A percentile compares a stretch with the other conserved stretches of the same genome.
phyloP scores from a whole-genome alignment of 2,797 vertebrate genomes.

The Scolopax bukidnonensis region DNA sequence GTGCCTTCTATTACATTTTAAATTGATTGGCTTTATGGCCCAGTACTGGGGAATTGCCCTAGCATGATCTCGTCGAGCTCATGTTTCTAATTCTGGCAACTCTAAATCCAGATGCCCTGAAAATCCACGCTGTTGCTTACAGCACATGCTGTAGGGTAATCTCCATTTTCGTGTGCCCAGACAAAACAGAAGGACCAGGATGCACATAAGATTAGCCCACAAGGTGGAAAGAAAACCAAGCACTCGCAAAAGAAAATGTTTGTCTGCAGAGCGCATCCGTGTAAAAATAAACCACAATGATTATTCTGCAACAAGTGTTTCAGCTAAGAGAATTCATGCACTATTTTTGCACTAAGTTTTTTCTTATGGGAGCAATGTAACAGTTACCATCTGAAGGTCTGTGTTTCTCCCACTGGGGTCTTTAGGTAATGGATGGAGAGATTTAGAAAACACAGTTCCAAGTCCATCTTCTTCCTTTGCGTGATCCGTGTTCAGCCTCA shows the following conservation, averaged over 20 bases:
- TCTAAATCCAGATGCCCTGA: slow-evolving; percentile 53
- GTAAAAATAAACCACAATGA: not conserved
- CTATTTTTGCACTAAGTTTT: not conserved
- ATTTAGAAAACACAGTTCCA: not conserved
- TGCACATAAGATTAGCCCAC: not conserved
- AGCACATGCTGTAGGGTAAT: not conserved
- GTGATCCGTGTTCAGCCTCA: not conserved
- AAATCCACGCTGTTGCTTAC: slow-evolving; percentile 55
- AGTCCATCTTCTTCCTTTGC: not conserved
- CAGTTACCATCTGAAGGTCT: not conserved
- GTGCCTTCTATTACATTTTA: slow-evolving; percentile 34
- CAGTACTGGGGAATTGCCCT: slow-evolving; percentile 38
- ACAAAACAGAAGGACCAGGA: not conserved
- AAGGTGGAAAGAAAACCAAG: not conserved
- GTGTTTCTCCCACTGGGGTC: not conserved
- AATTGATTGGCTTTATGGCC: slow-evolving; percentile 49
- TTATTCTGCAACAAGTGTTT: not conserved
- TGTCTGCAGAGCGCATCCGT: fast-evolving
- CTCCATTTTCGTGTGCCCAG: not conserved
- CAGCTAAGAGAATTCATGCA: not conserved
- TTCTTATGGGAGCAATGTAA: fast-evolving
- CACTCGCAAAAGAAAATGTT: not conserved
- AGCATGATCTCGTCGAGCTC: slow-evolving; percentile 8
- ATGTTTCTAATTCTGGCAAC: slow-evolving; percentile 64
- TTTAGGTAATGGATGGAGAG: not conserved